Conservation (phyloP, 2,888 invertebrate species). For the Bedellia somnulentella region DNA sequence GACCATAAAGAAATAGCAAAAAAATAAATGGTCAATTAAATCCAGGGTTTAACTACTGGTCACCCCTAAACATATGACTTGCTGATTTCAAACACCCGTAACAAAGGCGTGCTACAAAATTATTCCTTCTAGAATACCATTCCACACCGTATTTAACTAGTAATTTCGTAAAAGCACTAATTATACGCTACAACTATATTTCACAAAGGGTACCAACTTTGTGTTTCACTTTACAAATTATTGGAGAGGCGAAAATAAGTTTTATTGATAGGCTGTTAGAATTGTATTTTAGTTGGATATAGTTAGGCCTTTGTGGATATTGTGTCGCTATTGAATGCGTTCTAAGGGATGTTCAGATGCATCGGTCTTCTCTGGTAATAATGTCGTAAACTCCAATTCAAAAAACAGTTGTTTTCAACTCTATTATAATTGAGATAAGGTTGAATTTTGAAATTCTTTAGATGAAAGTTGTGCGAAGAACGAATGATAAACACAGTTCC, state of each 20-base stretch:
- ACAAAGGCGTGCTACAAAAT: slow-evolving; percentile 16
- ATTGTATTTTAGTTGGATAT: slow-evolving; percentile 13
- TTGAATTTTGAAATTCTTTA: not conserved
- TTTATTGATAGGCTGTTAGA: slow-evolving; percentile 11
- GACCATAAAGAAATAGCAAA: no score
- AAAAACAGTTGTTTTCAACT: slow-evolving; percentile 13
- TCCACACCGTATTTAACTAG: slow-evolving; percentile 39
- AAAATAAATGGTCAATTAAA: not conserved
- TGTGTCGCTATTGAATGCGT: slow-evolving; percentile 29
- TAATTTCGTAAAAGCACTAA: slow-evolving; percentile 55
- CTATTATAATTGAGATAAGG: slow-evolving; percentile 8
- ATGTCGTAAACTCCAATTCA: slow-evolving; percentile 13
- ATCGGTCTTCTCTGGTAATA: slow-evolving; percentile 17
- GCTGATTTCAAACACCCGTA: slow-evolving; percentile 2
- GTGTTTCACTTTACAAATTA: slow-evolving; percentile 16
- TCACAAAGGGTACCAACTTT: slow-evolving; percentile 38
- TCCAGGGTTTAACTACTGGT: not conserved
- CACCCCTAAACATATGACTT: not conserved
- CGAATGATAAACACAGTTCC: slow-evolving; percentile 15
- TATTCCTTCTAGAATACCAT: slow-evolving; percentile 16
- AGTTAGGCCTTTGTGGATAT: slow-evolving; percentile 14
- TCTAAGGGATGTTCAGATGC: slow-evolving; percentile 57
- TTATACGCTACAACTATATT: slow-evolving; percentile 45
- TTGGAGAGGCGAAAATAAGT: slow-evolving; percentile 12
- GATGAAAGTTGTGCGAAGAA: not conserved